These are phyloP conservation scores for Epinephelus fuscoguttatus DNA, from an alignment of 2,113 vertebrate genomes.

Conservation along the genomic window DNA sequence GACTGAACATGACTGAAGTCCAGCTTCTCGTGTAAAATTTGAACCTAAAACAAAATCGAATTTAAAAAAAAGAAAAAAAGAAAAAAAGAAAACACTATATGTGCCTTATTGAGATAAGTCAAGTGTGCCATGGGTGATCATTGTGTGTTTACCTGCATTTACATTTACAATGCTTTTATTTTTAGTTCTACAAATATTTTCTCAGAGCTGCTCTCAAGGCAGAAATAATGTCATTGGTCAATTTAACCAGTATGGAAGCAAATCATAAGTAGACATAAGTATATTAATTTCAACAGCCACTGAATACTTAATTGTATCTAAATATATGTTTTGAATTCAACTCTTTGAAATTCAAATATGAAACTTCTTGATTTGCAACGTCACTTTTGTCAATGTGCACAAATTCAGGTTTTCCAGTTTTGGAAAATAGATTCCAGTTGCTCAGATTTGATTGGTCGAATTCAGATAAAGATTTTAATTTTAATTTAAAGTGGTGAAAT, in stretches of 20 bases:
- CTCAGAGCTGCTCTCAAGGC: neutral
- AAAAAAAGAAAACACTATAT: slow-evolving; percentile 61
- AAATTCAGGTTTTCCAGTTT: no score
- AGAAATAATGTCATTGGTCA: neutral
- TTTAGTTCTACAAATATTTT: neutral
- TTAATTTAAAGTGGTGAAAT: no score
- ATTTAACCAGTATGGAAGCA: neutral
- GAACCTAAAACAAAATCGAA: slow-evolving; percentile 74
- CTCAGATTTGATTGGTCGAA: no score
- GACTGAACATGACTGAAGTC: slow-evolving; percentile 86
- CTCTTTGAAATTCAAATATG: no score
- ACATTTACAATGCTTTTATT: neutral
- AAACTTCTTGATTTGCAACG: no score
- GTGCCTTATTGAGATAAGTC: slow-evolving; percentile 43
- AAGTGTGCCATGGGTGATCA: slow-evolving; percentile 17
- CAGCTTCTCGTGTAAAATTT: slow-evolving; percentile 76
- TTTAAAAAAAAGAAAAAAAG: slow-evolving; percentile 38
- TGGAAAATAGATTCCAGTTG: no score
- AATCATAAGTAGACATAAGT: no score
- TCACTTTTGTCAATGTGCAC: no score
- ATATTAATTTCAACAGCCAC: no score
- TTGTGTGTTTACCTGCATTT: slow-evolving; percentile 33
- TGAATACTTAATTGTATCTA: no score
- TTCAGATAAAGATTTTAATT: no score
- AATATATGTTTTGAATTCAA: no score